Base-by-base conservation (phyloP, 1,140 invertebrate genomes). In the Cardiocondyla obscurior region DNA sequence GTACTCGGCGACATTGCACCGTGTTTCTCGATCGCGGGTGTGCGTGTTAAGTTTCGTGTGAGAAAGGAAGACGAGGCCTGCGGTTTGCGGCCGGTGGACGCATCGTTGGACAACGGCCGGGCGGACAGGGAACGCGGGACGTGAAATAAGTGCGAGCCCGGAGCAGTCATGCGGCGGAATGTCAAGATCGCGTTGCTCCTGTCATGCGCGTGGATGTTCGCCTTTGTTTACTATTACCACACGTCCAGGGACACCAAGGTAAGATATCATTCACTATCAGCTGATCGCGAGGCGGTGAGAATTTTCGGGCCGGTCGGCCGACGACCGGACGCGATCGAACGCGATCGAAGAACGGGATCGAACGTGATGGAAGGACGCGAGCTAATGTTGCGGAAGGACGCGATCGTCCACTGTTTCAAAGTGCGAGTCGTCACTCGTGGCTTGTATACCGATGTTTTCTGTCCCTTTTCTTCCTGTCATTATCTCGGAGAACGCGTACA, bases 171-270 rank as follows among this genome's bases (percentile, higher is more conserved):
- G 95, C 92, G 94, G 90, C 94, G 94, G 83, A 95, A 95, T 92
- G 94, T 95, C 81, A 95, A 95, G 92, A 93, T 95, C 88, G 92
- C 95, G 87, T 91, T 95, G 77, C 89, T 95, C 65, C 93, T 95
- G 84, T 94, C 94, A 82, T 94, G 94, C 91, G 93, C 94, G 55
- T 95, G 95, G 95, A 95, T 95, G 94, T 95, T 94, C 85, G 94
- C 93, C 85, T 95, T 95, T 91, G 94, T 95, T 90, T 95, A 95
- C 91, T 95, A 95, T 90, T 94, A 95, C 67, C 95, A 95, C 87
- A 92, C 93, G 44, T 93, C 94, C 7, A 91, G 92, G 84, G 94
- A 95, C 49, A 92, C 89, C 25, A 94, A 94, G 92, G 93, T 94
- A 87, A 86, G 87, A 70, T 30, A 67, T 60, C 30, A 33, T 53